phyloP scores from a whole-genome alignment of 2,113 vertebrate genomes.

The Thomomys bottae region DNA sequence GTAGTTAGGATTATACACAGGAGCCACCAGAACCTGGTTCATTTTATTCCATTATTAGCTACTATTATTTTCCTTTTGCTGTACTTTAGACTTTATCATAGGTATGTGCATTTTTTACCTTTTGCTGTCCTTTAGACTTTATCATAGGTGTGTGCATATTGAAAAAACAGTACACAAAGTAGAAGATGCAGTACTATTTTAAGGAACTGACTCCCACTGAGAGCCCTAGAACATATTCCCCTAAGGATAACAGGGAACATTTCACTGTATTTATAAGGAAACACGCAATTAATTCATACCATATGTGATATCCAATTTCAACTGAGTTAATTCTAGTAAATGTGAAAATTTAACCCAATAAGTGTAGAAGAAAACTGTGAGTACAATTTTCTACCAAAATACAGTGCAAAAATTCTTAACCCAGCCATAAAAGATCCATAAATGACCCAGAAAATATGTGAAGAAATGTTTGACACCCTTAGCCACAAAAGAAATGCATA shows the following conservation, averaged over 20 bases:
- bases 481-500: too few species aligned
- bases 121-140: neutral
- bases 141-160: neutral
- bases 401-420: neutral
- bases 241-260: neutral
- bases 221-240: neutral
- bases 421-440: neutral
- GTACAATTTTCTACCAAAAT: neutral
- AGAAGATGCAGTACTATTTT: neutral
- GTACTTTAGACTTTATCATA: neutral
- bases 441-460: too few species aligned
- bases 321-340: neutral
- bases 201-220: neutral
- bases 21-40: neutral
- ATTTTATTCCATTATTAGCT: neutral
- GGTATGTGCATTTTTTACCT: neutral
- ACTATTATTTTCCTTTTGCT: neutral
- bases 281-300: neutral
- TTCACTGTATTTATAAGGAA: neutral
- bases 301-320: neutral
- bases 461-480: too few species aligned
- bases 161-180: neutral
- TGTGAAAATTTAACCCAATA: constrained; percentile 20
- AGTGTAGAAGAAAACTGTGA: neutral
- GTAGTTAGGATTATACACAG: too few species aligned